Evolutionary conservation across 2,797 vertebrate species (phyloP).

Genomic region (Acropternis orthonyx): DNA sequence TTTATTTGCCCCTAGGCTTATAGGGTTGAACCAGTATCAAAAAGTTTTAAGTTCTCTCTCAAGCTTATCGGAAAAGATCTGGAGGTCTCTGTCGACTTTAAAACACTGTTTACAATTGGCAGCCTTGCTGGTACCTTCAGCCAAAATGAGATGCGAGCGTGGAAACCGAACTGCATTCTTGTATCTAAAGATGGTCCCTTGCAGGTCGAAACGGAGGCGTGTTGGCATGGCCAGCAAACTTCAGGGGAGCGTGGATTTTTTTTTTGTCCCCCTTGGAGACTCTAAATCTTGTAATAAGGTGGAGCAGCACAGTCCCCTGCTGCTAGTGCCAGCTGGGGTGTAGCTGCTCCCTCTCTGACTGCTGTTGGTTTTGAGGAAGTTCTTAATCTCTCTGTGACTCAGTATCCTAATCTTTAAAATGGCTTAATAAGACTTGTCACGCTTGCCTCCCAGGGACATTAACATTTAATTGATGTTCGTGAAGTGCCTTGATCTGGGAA

Average conservation of each 20-base stretch:
- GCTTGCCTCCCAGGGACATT: conserved; percentile 49
- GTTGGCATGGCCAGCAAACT: background rate
- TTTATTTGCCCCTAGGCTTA: background rate
- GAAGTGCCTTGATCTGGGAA: conserved; percentile 27
- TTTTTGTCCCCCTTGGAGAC: accelerated
- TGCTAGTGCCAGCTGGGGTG: background rate
- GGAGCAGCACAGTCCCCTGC: background rate
- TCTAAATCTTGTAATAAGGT: background rate
- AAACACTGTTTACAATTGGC: conserved; percentile 27
- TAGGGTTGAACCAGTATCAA: background rate
- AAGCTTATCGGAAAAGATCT: background rate
- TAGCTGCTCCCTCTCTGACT: background rate
- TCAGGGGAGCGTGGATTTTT: accelerated
- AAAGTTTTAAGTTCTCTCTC: background rate
- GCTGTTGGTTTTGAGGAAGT: conserved; percentile 12
- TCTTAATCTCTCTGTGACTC: conserved; percentile 46
- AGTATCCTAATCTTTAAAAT: conserved; percentile 36
- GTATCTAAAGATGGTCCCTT: background rate
- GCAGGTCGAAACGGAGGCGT: background rate
- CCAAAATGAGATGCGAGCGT: background rate
- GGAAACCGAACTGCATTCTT: background rate
- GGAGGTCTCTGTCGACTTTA: background rate
- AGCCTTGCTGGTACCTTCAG: background rate
- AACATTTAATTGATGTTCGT: conserved; percentile 46
- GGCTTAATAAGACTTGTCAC: conserved; percentile 45